A percentile compares a stretch with the other conserved stretches of the same genome.
Evolutionary conservation across 2,888 invertebrate species (phyloP).

Genomic region (Quadroppia sp.): DNA sequence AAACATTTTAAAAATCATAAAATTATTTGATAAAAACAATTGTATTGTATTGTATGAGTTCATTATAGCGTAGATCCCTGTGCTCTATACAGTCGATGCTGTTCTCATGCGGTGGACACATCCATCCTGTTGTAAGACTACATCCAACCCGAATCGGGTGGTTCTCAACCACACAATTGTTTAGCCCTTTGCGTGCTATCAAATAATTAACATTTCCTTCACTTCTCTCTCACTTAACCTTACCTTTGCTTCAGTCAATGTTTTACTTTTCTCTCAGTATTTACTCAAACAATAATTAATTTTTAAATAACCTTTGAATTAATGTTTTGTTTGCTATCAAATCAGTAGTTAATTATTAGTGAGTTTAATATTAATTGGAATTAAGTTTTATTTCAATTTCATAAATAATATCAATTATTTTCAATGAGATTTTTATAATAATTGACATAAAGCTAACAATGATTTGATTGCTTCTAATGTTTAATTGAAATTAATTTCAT

Average conservation of each 20-base stretch:
- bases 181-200: constrained; percentile 22
- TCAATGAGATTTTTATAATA: too few species aligned
- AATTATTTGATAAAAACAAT: neutral
- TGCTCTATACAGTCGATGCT: neutral
- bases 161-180: constrained; percentile 1
- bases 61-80: constrained; percentile 30
- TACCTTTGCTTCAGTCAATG: neutral
- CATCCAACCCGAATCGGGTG: constrained; percentile 18
- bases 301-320: neutral
- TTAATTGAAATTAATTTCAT: too few species aligned
- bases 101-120: too few species aligned
- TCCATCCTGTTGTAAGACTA: constrained; percentile 5
- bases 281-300: too few species aligned
- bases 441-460: too few species aligned
- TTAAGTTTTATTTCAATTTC: too few species aligned
- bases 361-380: neutral
- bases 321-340: neutral
- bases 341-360: neutral
- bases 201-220: constrained; percentile 1
- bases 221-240: neutral
- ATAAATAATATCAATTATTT: too few species aligned
- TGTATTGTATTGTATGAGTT: constrained; percentile 6
- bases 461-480: too few species aligned
- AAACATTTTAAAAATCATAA: neutral
- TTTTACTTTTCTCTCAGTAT: too few species aligned